A percentile compares a stretch with the other conserved stretches of the same genome.
phyloP scores from a whole-genome alignment of 2,888 invertebrate species.

The Macrophya annulata region DNA sequence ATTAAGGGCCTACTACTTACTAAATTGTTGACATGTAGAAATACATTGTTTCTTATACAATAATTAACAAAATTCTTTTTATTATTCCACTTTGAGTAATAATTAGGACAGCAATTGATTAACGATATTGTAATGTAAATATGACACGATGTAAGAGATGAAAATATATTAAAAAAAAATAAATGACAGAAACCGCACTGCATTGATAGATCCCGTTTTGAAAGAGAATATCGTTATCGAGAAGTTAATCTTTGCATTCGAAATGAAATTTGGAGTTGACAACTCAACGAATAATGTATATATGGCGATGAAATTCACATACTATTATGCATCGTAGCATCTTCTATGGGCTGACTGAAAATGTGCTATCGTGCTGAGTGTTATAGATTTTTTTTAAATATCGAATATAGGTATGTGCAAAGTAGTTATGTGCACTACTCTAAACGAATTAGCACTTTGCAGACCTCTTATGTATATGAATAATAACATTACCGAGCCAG shows the following conservation, averaged over 20 bases:
- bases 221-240: background rate
- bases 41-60: conserved; percentile 51
- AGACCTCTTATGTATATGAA: background rate
- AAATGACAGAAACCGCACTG: background rate
- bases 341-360: background rate
- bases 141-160: conserved; percentile 3
- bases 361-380: background rate
- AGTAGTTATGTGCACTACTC: background rate
- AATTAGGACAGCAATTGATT: conserved; percentile 32
- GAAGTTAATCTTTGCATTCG: background rate
- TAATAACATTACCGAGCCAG: background rate
- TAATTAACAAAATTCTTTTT: conserved; percentile 30
- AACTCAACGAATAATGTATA: background rate
- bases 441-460: conserved; percentile 26
- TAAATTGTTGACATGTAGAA: conserved; percentile 52
- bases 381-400: background rate
- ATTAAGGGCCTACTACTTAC: conserved; percentile 51
- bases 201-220: background rate
- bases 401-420: background rate
- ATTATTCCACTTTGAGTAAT: conserved; percentile 2
- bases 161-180: background rate
- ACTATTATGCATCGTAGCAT: background rate
- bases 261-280: background rate
- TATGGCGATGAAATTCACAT: background rate
- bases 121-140: conserved; percentile 37